Percentiles rank a stretch among this genome's conserved stretches.
Evolutionary conservation across 2,797 vertebrate species (phyloP).

Genomic region (Hapalemur alaotrensis): DNA sequence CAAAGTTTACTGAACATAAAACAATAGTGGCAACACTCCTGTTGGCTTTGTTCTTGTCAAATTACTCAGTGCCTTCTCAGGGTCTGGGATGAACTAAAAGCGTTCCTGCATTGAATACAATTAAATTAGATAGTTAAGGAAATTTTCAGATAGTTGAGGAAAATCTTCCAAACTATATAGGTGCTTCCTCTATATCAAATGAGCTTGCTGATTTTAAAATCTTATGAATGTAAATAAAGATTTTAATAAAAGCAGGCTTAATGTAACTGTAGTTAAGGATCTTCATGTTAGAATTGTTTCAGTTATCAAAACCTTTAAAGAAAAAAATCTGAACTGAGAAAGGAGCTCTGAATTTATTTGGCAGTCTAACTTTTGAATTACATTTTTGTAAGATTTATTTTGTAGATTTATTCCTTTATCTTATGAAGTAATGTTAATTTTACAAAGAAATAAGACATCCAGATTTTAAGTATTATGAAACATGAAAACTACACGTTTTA

Average conservation of each 20-base stretch:
- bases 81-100: slow-evolving; percentile 6
- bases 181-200: slow-evolving; percentile 36
- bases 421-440: slow-evolving; percentile 53
- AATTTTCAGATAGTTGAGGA: slow-evolving; percentile 50
- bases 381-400: not conserved
- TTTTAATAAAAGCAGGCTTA: slow-evolving; percentile 32
- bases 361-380: slow-evolving; percentile 38
- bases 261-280: slow-evolving; percentile 15
- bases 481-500: slow-evolving; percentile 29
- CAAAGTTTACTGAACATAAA: slow-evolving; percentile 52
- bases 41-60: not conserved
- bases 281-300: slow-evolving; percentile 47
- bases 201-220: not conserved
- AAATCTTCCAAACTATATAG: slow-evolving; percentile 34
- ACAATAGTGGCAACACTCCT: slow-evolving; percentile 66
- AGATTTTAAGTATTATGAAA: slow-evolving; percentile 17
- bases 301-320: slow-evolving; percentile 29
- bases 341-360: slow-evolving; percentile 53
- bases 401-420: slow-evolving; percentile 39
- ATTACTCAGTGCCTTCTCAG: slow-evolving; percentile 42
- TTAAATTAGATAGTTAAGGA: slow-evolving; percentile 25
- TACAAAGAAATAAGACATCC: slow-evolving; percentile 45
- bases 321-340: not conserved
- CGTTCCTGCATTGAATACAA: not conserved
- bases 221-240: not conserved